Base-by-base conservation (phyloP, 2,888 invertebrate species). In the Leptarthrus brevirostris region DNA sequence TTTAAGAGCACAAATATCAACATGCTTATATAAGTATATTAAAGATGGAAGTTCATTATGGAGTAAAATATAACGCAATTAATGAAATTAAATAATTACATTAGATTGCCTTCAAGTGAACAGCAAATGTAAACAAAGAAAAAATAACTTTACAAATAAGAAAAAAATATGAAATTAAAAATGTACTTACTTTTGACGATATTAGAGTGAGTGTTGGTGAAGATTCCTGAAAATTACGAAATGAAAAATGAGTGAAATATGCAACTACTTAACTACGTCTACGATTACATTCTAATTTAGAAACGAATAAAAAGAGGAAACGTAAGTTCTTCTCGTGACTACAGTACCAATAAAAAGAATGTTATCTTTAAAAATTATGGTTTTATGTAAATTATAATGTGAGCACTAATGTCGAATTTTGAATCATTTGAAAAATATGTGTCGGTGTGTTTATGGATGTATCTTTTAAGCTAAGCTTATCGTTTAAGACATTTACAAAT, bases 201-300 rank as follows among this genome's bases (percentile, higher is more conserved):
- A 91, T 89, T 84, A 91, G 88, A 86, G 91, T 91, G 89, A 91
- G 89, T 86, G 91, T 91, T 83, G 91, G 91, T 85, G 92, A 91
- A 83, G 90, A 91, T 87, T 90, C 91, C 91, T 92, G 91, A 54
- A 77, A 78, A 69, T 69, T 40, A 47, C 22, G 69, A 69, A 72
- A 72, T 56, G 56, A 56, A 47, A 34, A 52, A 56, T 56, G 56
- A 72, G 26, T 40, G 44, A 64, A 24, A 24, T 20, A 24, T 24
- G 18, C 22, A 64, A 58, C n/a, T 44, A 64, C 8, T 44, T 64
- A 24, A 64, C n/a, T 40, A n/a, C 34, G 36, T 61, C 36, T 64
- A 24, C 12, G 47, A 36, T 22, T 61, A 8, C 44, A 44, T 36
- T 64, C 36, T 44, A 47, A 40, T 64, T 64, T 40, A 40, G 10